Conservation (phyloP, 64 coral and sea anemone species). For the Porites lutea region DNA sequence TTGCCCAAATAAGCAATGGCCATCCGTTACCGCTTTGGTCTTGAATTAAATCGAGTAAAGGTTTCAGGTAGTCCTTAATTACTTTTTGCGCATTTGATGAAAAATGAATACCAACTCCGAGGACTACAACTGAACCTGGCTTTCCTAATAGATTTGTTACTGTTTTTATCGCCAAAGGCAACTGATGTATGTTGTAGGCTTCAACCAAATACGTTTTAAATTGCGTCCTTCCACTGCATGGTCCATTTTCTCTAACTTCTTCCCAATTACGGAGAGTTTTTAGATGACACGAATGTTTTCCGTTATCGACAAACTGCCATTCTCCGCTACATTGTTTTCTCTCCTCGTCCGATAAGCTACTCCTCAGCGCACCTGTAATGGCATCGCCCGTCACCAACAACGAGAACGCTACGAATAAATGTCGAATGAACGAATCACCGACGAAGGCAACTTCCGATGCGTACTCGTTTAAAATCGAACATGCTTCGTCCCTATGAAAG, state of each 20-base stretch:
- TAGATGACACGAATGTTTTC: slow-evolving; percentile 63
- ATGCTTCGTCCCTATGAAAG: slow-evolving; percentile 43
- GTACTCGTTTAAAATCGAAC: slow-evolving; percentile 48
- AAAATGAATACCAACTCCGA: slow-evolving; percentile 72
- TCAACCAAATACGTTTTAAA: slow-evolving; percentile 59
- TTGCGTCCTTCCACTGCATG: slow-evolving; percentile 48
- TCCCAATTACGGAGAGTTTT: slow-evolving; percentile 30
- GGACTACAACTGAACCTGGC: slow-evolving; percentile 54
- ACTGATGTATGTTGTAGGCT: slow-evolving; percentile 45
- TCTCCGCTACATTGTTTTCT: slow-evolving; percentile 61
- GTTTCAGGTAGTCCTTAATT: slow-evolving; percentile 64
- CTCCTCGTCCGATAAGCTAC: not conserved
- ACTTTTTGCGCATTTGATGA: slow-evolving; percentile 32
- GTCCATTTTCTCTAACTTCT: slow-evolving; percentile 31
- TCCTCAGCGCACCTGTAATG: slow-evolving; percentile 42
- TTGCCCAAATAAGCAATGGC: slow-evolving; percentile 68
- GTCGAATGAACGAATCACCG: slow-evolving; percentile 75
- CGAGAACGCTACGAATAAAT: slow-evolving; percentile 64
- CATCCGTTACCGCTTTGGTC: slow-evolving; percentile 36
- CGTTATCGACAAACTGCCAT: slow-evolving; percentile 72
- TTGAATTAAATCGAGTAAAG: slow-evolving; percentile 46
- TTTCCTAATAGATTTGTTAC: slow-evolving; percentile 46
- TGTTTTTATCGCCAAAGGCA: slow-evolving; percentile 10
- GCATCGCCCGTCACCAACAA: slow-evolving; percentile 60
- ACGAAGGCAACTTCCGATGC: slow-evolving; percentile 69